phyloP scores from a whole-genome alignment of 2,888 invertebrate genomes.

The Amblyteles armatorius region DNA sequence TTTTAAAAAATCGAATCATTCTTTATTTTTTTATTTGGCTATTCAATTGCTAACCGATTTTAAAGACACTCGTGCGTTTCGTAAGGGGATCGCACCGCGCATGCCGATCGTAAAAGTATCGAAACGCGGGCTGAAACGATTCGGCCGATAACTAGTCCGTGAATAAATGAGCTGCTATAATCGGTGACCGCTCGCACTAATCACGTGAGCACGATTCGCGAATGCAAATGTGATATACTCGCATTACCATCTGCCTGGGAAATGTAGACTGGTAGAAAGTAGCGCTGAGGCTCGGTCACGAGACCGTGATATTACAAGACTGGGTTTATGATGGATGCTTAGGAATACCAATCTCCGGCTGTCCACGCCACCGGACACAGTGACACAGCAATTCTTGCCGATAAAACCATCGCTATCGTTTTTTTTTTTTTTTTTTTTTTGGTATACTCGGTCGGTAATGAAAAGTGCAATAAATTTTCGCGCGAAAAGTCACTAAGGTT shows the following conservation, averaged over 20 bases:
- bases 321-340: constrained; percentile 12
- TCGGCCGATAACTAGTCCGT: constrained; percentile 54
- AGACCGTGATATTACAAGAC: constrained; percentile 20
- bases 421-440: no score
- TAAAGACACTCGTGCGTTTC: background rate
- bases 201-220: constrained; percentile 46
- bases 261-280: constrained; percentile 54
- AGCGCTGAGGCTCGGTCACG: constrained; percentile 13
- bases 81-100: background rate
- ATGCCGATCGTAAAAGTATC: constrained; percentile 14
- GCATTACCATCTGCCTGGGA: constrained; percentile 38
- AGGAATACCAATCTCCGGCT: background rate
- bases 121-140: constrained; percentile 39
- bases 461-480: no score
- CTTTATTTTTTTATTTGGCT: background rate
- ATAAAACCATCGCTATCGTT: no score
- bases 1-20: background rate
- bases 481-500: no score
- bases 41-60: background rate
- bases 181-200: constrained; percentile 38
- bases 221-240: constrained; percentile 51
- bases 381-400: background rate
- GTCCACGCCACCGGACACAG: background rate
- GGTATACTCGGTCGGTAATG: no score
- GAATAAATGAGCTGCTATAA: constrained; percentile 54